Conservation (phyloP, 2,888 invertebrate genomes). For the Caradrina clavipalpis region DNA sequence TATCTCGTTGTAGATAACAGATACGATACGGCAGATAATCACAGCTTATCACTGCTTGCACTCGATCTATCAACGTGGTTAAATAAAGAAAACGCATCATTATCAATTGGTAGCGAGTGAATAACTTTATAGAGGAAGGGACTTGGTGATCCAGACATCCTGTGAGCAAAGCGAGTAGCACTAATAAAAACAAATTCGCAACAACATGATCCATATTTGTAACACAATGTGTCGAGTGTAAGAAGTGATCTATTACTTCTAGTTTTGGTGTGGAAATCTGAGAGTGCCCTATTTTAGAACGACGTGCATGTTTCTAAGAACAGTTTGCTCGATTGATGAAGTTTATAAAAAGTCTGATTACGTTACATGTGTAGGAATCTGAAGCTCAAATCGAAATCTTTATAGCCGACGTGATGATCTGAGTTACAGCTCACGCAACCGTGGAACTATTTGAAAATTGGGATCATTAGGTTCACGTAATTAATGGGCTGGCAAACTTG, state of each 20-base stretch:
- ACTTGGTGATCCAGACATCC: constrained; percentile 77
- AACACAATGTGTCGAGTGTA: constrained; percentile 65
- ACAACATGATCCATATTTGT: constrained; percentile 63
- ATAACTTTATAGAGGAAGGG: constrained; percentile 74
- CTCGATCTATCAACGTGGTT: constrained; percentile 44
- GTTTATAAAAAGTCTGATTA: constrained; percentile 64
- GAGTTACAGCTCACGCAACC: constrained; percentile 44
- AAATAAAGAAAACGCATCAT: constrained; percentile 49
- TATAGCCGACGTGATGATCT: constrained; percentile 52
- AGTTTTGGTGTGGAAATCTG: constrained; percentile 67
- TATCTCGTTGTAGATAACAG: constrained; percentile 64
- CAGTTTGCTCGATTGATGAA: constrained; percentile 48
- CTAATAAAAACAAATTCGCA: constrained; percentile 64
- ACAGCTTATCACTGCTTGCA: constrained; percentile 61
- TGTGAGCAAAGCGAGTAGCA: constrained; percentile 62
- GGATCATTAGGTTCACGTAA: constrained; percentile 40
- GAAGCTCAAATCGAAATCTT: constrained; percentile 54
- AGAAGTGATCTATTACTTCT: constrained; percentile 65
- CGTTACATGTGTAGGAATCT: constrained; percentile 58
- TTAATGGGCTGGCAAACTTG: constrained; percentile 24
- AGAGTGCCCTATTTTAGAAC: constrained; percentile 62
- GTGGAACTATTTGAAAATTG: constrained; percentile 49
- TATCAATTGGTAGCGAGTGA: constrained; percentile 62
- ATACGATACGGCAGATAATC: constrained; percentile 66
- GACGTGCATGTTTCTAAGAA: constrained; percentile 60